Evolutionary conservation across 2,888 invertebrate species (phyloP).

Genomic region (Callyntrura guangdongensis): DNA sequence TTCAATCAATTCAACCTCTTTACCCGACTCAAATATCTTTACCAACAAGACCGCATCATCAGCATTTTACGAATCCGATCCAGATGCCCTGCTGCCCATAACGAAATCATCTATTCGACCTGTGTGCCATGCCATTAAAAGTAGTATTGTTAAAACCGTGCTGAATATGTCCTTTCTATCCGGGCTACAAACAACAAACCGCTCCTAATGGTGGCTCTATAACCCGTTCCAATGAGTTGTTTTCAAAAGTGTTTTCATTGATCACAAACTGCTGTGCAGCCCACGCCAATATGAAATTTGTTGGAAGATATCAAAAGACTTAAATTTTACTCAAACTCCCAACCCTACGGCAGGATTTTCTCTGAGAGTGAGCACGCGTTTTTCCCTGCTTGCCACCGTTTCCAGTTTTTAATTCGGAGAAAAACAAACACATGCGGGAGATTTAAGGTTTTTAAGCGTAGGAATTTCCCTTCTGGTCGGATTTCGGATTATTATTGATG

Average conservation of each 20-base stretch:
- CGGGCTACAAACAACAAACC: too few relatives aligned
- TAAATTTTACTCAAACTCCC: background rate
- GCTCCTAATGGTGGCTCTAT: background rate
- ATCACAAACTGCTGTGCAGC: slow-evolving; percentile 24
- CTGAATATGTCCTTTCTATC: background rate
- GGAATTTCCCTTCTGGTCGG: slow-evolving; percentile 54
- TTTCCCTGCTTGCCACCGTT: background rate
- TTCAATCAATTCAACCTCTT: slow-evolving; percentile 68
- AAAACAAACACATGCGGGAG: slow-evolving; percentile 56
- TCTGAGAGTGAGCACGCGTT: background rate
- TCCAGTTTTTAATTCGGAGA: slow-evolving; percentile 10
- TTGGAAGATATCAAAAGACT: slow-evolving; percentile 15
- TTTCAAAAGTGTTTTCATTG: slow-evolving; percentile 67
- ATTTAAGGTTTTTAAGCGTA: slow-evolving; percentile 49
- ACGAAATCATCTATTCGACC: slow-evolving; percentile 40
- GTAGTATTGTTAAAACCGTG: background rate
- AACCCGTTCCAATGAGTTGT: slow-evolving; percentile 68
- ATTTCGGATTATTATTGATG: slow-evolving; percentile 52
- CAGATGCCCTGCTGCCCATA: slow-evolving; percentile 59
- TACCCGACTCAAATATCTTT: slow-evolving; percentile 22
- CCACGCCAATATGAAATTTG: slow-evolving; percentile 38
- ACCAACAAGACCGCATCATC: slow-evolving; percentile 50
- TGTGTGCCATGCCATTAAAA: background rate
- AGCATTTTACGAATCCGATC: slow-evolving; percentile 59
- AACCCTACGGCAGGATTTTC: background rate